Conservation (phyloP, 2,113 vertebrate species). For the Scalopus aquaticus region DNA sequence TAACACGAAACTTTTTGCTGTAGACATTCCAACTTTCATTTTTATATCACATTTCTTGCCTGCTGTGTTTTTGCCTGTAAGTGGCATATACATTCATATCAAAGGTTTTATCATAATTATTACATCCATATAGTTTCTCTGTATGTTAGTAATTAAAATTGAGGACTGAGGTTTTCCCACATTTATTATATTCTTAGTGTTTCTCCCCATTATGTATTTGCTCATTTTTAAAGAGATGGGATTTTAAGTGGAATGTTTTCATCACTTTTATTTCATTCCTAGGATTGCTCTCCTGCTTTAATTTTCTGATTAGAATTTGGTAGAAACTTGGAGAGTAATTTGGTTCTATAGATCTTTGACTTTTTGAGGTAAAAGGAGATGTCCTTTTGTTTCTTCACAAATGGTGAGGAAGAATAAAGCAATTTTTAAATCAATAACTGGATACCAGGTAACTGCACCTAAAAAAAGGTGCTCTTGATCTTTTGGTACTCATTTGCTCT, state of each 20-base stretch:
- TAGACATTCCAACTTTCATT: neutral
- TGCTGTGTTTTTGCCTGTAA: neutral
- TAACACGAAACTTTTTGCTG: neutral
- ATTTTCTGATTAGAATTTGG: neutral
- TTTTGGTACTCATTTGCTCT: neutral
- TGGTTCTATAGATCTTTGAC: neutral
- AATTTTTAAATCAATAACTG: neutral
- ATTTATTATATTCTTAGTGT: neutral
- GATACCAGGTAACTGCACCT: accelerated
- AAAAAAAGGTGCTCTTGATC: neutral
- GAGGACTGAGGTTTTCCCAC: neutral
- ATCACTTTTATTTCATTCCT: neutral
- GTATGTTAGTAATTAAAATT: neutral
- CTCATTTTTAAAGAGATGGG: neutral
- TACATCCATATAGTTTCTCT: neutral
- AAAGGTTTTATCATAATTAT: neutral
- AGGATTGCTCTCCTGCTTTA: neutral
- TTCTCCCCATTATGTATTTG: neutral
- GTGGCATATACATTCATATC: neutral
- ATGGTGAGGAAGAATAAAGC: neutral
- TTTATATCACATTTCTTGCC: neutral
- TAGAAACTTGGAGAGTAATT: neutral
- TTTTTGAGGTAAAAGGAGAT: neutral
- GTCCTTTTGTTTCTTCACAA: neutral
- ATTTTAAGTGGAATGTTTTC: neutral